Percentiles rank a stretch among this genome's conserved stretches.
Evolutionary conservation across 1,140 invertebrate species (phyloP).

Genomic region (Hormaphis cornu): DNA sequence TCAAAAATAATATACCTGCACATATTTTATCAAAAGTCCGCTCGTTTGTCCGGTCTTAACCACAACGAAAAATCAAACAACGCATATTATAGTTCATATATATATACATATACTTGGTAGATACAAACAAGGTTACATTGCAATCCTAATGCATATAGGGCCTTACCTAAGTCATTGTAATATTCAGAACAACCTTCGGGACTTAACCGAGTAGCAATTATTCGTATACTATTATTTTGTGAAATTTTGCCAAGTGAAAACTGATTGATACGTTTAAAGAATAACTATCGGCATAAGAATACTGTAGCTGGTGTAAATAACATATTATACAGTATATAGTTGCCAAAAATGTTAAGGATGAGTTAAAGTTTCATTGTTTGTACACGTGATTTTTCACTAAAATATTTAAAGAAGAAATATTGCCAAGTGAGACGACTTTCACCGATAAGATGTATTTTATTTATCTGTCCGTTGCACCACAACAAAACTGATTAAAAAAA

Average conservation of each 20-base stretch:
- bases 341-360: conserved; percentile 7
- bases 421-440: neutral
- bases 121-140: no score
- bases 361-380: neutral
- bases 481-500: no score
- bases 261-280: neutral
- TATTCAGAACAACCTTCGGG: neutral
- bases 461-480: neutral
- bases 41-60: no score
- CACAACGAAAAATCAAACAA: no score
- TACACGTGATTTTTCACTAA: neutral
- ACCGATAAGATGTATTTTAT: neutral
- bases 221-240: neutral
- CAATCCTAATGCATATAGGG: no score
- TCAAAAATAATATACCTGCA: no score
- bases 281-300: neutral
- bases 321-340: no score
- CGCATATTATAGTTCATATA: no score
- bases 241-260: conserved; percentile 17
- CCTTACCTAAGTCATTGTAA: neutral
- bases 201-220: neutral
- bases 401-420: neutral
- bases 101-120: no score
- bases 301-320: no score
- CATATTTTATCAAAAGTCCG: no score